Percentiles rank a stretch among this genome's conserved stretches.
phyloP scores from a whole-genome alignment of 2,113 vertebrate genomes.

The Nycticryphes semicollaris region DNA sequence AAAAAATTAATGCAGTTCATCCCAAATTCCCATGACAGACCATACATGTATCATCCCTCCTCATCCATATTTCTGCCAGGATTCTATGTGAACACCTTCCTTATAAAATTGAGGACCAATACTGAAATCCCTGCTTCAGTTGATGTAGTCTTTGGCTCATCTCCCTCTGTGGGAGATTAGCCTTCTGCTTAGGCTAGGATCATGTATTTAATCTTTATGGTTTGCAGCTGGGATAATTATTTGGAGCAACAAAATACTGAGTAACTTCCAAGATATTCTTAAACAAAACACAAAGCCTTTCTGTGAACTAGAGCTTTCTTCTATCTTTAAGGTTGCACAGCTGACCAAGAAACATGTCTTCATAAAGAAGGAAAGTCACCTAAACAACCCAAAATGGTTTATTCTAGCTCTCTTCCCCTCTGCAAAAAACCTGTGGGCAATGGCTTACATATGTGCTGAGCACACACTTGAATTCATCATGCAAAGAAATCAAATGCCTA shows the following conservation, averaged over 20 bases:
- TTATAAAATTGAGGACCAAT: background rate
- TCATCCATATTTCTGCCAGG: background rate
- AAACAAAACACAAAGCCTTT: background rate
- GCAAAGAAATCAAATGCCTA: background rate
- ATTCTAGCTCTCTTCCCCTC: background rate
- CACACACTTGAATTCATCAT: background rate
- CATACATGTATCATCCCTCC: background rate
- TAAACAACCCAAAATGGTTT: background rate
- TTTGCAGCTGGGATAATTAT: conserved; percentile 1
- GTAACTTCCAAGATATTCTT: background rate
- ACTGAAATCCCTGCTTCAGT: background rate
- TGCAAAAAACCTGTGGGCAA: background rate
- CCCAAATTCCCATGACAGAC: background rate
- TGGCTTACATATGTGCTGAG: background rate
- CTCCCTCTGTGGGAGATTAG: conserved; percentile 2
- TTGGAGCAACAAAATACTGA: background rate
- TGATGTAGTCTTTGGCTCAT: background rate
- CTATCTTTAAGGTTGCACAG: background rate
- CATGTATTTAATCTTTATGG: conserved; percentile 1
- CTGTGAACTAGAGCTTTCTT: background rate
- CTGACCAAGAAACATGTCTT: background rate
- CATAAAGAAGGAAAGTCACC: background rate
- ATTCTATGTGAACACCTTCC: background rate
- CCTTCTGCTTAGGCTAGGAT: background rate
- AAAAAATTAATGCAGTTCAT: background rate